These are phyloP conservation scores for Saimiri boliviensis DNA, from an alignment of 2,113 vertebrate genomes.

Conservation along the genomic window DNA sequence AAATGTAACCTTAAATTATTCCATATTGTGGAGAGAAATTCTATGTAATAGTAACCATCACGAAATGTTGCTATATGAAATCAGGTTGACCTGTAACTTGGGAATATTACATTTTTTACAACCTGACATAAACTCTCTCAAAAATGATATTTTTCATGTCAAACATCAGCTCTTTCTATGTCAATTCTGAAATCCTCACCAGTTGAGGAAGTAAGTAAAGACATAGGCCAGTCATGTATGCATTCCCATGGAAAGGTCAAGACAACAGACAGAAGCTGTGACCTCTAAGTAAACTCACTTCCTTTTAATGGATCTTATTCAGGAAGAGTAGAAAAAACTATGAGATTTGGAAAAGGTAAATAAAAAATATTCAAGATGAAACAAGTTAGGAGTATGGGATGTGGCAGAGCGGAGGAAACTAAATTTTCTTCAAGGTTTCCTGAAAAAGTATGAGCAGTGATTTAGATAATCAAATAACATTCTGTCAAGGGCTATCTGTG, in stretches of 20 bases:
- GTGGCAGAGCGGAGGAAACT: not conserved
- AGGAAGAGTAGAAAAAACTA: not conserved
- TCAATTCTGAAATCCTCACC: not conserved
- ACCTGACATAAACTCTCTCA: not conserved
- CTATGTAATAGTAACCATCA: not conserved
- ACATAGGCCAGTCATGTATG: too few species aligned
- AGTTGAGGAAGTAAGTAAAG: not conserved
- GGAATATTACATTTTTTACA: not conserved
- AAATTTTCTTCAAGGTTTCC: not conserved
- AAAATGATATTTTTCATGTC: not conserved
- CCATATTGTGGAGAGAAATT: not conserved
- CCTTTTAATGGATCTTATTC: not conserved
- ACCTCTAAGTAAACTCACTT: not conserved
- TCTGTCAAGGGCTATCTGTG: not conserved
- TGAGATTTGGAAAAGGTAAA: not conserved
- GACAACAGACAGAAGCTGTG: not conserved
- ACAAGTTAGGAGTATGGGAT: not conserved
- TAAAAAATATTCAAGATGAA: not conserved
- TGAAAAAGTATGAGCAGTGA: not conserved
- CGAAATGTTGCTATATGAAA: not conserved
- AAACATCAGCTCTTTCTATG: not conserved
- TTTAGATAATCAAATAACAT: not conserved
- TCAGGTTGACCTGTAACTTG: not conserved
- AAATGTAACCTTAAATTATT: not conserved
- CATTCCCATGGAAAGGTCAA: not conserved